Conservation (phyloP, 1,140 invertebrate species). For the Listronotus bonariensis region DNA sequence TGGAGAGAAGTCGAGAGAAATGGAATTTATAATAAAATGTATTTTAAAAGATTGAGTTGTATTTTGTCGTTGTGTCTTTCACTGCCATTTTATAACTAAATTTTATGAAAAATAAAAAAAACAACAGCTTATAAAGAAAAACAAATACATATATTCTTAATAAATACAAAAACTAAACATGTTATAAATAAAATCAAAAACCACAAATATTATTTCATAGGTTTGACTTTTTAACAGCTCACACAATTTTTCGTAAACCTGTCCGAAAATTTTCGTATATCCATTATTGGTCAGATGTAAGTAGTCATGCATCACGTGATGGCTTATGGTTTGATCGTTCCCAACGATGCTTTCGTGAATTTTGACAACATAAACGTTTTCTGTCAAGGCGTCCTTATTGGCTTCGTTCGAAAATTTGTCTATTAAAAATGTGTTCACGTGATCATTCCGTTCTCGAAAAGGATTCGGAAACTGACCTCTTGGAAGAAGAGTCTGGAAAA, state of each 20-base stretch:
- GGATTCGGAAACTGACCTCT: constrained; percentile 70
- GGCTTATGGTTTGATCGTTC: constrained; percentile 65
- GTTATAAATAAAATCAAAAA: too few species aligned
- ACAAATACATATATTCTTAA: too few species aligned
- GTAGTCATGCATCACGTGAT: constrained; percentile 75
- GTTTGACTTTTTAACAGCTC: constrained; percentile 44
- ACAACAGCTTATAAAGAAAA: too few species aligned
- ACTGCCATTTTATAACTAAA: too few species aligned
- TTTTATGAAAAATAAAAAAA: too few species aligned
- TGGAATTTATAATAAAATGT: constrained; percentile 1
- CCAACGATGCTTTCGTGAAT: constrained; percentile 64
- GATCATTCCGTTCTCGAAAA: constrained; percentile 64
- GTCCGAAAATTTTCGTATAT: constrained; percentile 68
- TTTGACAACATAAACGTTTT: constrained; percentile 58
- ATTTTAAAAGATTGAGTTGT: too few species aligned
- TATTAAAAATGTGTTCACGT: constrained; percentile 65
- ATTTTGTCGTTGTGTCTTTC: too few species aligned
- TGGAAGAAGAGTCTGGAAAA: constrained; percentile 66
- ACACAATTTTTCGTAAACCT: constrained; percentile 63
- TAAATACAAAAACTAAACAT: too few species aligned
- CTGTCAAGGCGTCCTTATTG: constrained; percentile 46
- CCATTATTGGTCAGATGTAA: constrained; percentile 70
- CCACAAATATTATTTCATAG: constrained; percentile 44
- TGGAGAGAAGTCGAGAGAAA: constrained; percentile 42
- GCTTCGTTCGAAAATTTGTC: constrained; percentile 53